Percentiles rank a stretch among this genome's conserved stretches.
These are phyloP conservation scores for Diachrysia chrysitis DNA, from an alignment of 2,888 invertebrate genomes.

Conservation along the genomic window DNA sequence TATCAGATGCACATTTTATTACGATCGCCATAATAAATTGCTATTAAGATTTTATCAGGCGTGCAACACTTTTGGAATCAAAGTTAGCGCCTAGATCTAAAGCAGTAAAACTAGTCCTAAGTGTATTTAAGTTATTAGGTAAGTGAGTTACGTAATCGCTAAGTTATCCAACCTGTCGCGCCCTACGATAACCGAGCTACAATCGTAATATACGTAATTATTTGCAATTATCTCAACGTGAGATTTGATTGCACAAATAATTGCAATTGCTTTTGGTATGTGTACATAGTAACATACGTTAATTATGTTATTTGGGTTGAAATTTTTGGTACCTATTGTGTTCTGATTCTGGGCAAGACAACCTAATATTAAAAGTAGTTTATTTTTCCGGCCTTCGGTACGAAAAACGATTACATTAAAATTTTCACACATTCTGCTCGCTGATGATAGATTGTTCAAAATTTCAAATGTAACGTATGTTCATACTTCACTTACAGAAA, in stretches of 20 bases:
- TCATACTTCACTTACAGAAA: not conserved
- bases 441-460: not conserved
- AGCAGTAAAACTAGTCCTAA: conserved; percentile 39
- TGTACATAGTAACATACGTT: not conserved
- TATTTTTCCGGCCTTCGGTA: not conserved
- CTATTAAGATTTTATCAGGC: conserved; percentile 46
- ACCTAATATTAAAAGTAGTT: not conserved
- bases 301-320: not conserved
- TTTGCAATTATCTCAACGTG: conserved; percentile 38
- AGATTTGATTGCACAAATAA: conserved; percentile 30
- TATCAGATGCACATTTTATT: conserved; percentile 2
- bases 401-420: not conserved
- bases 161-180: conserved; percentile 64
- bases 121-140: conserved; percentile 61
- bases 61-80: conserved; percentile 28
- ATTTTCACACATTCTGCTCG: not conserved
- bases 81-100: conserved; percentile 29
- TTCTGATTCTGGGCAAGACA: not conserved
- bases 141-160: conserved; percentile 63
- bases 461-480: not conserved
- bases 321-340: conserved; percentile 10
- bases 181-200: conserved; percentile 33
- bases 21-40: conserved; percentile 32
- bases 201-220: conserved; percentile 41
- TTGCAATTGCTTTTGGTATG: conserved; percentile 13